A percentile compares a stretch with the other conserved stretches of the same genome.
Conservation (phyloP, 2,888 invertebrate genomes). For the Macropis europaea region DNA sequence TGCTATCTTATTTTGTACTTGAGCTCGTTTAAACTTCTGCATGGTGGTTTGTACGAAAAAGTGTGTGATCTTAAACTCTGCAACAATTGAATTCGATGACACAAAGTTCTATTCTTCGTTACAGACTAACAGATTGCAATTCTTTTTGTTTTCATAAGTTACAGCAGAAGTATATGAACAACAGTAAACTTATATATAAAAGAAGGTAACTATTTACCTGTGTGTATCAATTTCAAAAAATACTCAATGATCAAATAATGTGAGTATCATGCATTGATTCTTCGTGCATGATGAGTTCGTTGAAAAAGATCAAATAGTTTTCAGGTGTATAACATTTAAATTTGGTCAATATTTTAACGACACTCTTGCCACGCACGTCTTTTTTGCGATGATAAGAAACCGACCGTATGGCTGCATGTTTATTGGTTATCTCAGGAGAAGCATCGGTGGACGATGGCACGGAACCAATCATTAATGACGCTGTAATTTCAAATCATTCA, state of each 20-base stretch:
- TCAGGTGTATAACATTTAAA: background rate
- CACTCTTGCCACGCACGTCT: conserved; percentile 4
- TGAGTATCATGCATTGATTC: background rate
- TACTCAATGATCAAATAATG: background rate
- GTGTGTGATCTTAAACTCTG: background rate
- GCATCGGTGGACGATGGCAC: background rate
- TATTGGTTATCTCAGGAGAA: conserved; percentile 7
- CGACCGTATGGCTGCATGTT: background rate
- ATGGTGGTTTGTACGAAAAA: conserved; percentile 56
- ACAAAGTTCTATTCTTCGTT: background rate
- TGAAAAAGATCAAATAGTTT: background rate
- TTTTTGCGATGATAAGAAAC: background rate
- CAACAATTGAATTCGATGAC: background rate
- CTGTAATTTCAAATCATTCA: background rate
- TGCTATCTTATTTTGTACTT: conserved; percentile 73
- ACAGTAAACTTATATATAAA: background rate
- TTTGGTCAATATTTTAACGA: conserved; percentile 3
- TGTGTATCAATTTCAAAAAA: background rate
- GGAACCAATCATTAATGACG: background rate
- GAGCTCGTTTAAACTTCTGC: conserved; percentile 74
- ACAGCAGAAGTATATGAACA: background rate
- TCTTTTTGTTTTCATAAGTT: background rate
- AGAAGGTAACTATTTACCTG: background rate
- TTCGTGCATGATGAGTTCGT: background rate
- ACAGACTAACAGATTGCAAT: background rate